Percentiles rank a stretch among this genome's conserved stretches.
These are phyloP conservation scores for Homarus americanus DNA, from an alignment of 1,140 invertebrate species.

Conservation along the genomic window DNA sequence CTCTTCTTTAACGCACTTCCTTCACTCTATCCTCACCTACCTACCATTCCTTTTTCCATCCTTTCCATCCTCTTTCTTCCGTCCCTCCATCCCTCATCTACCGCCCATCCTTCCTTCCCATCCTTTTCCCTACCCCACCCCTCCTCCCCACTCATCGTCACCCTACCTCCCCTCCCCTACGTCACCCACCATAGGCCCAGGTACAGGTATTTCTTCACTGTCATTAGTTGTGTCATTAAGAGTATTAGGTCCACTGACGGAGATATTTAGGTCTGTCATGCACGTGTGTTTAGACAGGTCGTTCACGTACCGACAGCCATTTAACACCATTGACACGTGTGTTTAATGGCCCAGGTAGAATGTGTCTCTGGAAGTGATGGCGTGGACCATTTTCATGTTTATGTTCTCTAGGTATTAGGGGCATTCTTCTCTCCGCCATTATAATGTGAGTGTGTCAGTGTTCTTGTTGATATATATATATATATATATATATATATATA, in stretches of 20 bases:
- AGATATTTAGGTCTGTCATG: background rate
- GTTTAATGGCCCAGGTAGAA: background rate
- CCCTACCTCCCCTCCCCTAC: background rate
- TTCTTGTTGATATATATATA: background rate
- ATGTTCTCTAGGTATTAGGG: background rate
- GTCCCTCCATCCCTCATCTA: background rate
- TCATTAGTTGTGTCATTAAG: background rate
- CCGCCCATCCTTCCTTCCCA: background rate
- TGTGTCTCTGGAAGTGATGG: background rate
- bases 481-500: conserved; percentile 45
- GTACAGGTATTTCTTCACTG: background rate
- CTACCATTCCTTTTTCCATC: too few species aligned
- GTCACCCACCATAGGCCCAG: background rate
- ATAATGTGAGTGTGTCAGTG: background rate
- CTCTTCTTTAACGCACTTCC: too few species aligned
- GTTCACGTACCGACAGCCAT: background rate
- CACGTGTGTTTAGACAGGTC: background rate
- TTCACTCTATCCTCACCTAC: too few species aligned
- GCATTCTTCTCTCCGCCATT: background rate
- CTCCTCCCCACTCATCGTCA: background rate
- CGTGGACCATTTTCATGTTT: background rate
- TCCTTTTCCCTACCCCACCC: background rate
- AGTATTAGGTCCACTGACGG: background rate
- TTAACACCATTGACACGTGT: background rate
- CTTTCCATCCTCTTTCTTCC: background rate